These are phyloP conservation scores for Pangasianodon hypophthalmus DNA, from an alignment of 2,113 vertebrate species.

Conservation along the genomic window DNA sequence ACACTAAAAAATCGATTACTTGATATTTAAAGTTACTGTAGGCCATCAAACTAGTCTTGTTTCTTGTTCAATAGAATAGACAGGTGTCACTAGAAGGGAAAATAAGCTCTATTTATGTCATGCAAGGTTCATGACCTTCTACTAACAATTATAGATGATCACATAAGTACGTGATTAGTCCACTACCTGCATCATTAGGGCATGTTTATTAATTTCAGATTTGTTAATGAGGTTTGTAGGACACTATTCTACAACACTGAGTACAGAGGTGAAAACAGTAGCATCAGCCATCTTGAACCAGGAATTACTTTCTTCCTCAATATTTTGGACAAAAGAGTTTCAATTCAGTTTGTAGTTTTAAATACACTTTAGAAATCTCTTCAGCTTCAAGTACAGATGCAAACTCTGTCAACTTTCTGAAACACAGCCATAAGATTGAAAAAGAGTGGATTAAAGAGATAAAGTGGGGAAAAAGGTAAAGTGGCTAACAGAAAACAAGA, in stretches of 20 bases:
- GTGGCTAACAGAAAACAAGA: too few relatives aligned
- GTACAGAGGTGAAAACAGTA: not conserved
- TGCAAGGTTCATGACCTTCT: not conserved
- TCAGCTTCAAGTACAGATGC: not conserved
- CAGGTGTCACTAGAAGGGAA: too few relatives aligned
- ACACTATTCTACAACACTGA: not conserved
- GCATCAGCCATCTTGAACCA: not conserved
- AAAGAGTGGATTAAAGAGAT: not conserved
- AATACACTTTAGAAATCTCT: not conserved
- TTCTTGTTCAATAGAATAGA: not conserved
- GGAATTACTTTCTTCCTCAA: not conserved
- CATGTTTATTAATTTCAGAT: not conserved
- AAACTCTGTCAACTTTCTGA: not conserved
- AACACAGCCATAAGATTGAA: not conserved
- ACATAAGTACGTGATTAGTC: not conserved
- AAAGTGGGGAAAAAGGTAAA: not conserved
- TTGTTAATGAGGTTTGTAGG: not conserved
- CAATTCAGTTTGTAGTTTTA: not conserved
- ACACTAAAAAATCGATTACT: not conserved
- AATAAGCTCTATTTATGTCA: not conserved
- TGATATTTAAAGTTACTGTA: not conserved
- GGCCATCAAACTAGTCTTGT: not conserved
- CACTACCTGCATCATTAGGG: not conserved
- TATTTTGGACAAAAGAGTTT: not conserved
- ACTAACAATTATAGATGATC: not conserved